Evolutionary conservation across 2,113 vertebrate genomes (phyloP), one percentile per base, ranked within the genome.

Genomic region (Melospiza melodia): DNA sequence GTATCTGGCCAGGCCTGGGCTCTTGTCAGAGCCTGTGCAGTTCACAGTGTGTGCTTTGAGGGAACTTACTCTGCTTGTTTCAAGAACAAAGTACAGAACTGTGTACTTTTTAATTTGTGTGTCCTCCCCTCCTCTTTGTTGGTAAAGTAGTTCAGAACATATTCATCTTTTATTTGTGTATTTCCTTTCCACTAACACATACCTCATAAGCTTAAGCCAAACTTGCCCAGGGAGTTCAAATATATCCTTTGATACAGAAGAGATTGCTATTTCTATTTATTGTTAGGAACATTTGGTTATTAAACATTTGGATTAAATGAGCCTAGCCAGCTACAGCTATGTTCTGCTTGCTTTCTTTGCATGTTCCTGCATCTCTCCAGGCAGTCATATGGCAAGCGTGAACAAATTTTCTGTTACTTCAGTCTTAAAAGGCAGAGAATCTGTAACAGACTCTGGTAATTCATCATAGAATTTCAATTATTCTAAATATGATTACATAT

Each of bases 271-370:
- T 89, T 65, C 87, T 91, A 61, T 84, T 89, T 87, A 54, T 88
- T 87, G 41, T 85, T 85, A 85, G 54, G 74, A 91, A 69, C 59
- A 74, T 61, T 84, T 73, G 15, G 35, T 65, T 90, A 41, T 85
- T 91, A 90, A 93, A 66, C 93, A 66, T 94, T 95, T 91, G 58
- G 62, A 87, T 79, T 95, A 78, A 73, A 7, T 39, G 37, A 94
- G 51, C 67, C 68, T 43, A 73, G 49, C 39, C 74, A 78, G 73
- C 48, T 63, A 84, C 66, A 93, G 54, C 71, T 72, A 21, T 61
- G 71, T 76, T 90, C 85, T 87, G 37, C 67, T 79, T 72, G 24
- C 58, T 66, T 87, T 85, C 66, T 93, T 72, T 85, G 63, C 37
- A 41, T 68, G 19, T 66, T 91, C 48, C 41, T 85, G 18, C 76